Conservation (phyloP, 1,140 invertebrate species). For the Hypsibius dujardini region DNA sequence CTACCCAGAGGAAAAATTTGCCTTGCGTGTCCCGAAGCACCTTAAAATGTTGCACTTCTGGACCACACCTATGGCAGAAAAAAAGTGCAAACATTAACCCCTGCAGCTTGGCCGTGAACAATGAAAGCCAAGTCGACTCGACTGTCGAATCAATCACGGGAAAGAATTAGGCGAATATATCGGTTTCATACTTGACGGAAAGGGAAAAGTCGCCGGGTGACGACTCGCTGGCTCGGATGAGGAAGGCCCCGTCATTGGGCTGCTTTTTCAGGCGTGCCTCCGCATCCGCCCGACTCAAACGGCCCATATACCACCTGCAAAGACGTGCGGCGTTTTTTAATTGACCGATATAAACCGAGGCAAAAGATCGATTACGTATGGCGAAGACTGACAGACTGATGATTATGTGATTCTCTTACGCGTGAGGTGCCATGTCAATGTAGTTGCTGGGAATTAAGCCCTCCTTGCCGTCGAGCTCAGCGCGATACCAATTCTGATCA, state of each 20-base stretch:
- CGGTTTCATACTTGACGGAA: slow-evolving; percentile 69
- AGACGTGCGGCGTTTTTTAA: no score
- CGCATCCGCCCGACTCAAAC: slow-evolving; percentile 86
- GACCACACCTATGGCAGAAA: slow-evolving; percentile 56
- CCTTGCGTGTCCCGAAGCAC: slow-evolving; percentile 84
- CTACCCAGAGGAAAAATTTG: slow-evolving; percentile 98
- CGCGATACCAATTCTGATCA: slow-evolving; percentile 98
- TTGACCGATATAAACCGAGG: no score
- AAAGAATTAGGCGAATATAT: no score
- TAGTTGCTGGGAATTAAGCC: slow-evolving; percentile 98
- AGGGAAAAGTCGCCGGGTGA: slow-evolving; percentile 96
- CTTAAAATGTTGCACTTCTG: slow-evolving; percentile 97
- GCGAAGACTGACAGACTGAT: no score
- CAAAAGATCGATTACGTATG: no score
- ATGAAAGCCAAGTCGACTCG: slow-evolving; percentile 20
- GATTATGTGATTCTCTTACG: no score
- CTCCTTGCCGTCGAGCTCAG: slow-evolving; percentile 90
- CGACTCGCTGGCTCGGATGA: slow-evolving; percentile 94
- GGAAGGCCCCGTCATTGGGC: slow-evolving; percentile 91
- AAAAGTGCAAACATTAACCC: no score
- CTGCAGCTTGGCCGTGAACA: slow-evolving; percentile 5
- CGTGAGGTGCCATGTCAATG: slow-evolving; percentile 90
- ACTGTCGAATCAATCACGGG: no score
- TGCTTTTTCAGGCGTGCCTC: slow-evolving; percentile 67
- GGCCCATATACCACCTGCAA: slow-evolving; percentile 76